Percentiles rank a stretch among this genome's conserved stretches.
These are phyloP conservation scores for Trachymyrmex septentrionalis DNA, from an alignment of 1,140 invertebrate species.

Conservation along the genomic window DNA sequence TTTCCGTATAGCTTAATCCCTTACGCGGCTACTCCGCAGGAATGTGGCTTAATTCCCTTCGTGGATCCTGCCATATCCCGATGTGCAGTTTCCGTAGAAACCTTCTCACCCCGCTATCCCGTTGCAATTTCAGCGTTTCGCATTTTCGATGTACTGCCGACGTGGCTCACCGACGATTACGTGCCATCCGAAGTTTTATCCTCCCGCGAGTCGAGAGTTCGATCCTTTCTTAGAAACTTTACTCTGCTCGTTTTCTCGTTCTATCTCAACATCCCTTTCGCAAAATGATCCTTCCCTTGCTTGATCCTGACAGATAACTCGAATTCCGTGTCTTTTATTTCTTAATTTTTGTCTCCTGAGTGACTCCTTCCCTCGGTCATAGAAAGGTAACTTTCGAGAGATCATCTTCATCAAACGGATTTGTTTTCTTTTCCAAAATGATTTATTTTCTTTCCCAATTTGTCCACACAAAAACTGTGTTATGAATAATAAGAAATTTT, in stretches of 20 bases:
- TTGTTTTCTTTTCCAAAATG: not conserved
- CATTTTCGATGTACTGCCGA: constrained; percentile 16
- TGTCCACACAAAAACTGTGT: not conserved
- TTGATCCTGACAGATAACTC: constrained; percentile 27
- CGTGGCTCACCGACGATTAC: not conserved
- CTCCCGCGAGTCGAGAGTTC: not conserved
- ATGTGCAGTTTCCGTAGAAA: not conserved
- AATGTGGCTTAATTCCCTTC: constrained; percentile 3
- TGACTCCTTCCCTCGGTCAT: not conserved
- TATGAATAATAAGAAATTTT: not conserved
- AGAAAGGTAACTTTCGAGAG: not conserved
- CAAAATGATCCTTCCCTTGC: constrained; percentile 11
- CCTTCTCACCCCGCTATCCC: not conserved
- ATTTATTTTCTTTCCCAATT: not conserved
- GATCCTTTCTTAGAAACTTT: constrained; percentile 40
- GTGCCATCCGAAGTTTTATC: constrained; percentile 21
- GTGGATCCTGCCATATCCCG: not conserved
- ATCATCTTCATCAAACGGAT: not conserved
- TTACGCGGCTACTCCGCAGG: not conserved
- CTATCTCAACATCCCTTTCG: not conserved
- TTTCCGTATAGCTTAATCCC: constrained; percentile 28
- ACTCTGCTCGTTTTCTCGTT: not conserved
- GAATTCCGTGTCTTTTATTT: not conserved
- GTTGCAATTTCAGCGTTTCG: constrained; percentile 35
- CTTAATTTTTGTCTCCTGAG: constrained; percentile 7